These are phyloP conservation scores for Mesocricetus auratus DNA, from an alignment of 2,113 vertebrate species.

Conservation along the genomic window DNA sequence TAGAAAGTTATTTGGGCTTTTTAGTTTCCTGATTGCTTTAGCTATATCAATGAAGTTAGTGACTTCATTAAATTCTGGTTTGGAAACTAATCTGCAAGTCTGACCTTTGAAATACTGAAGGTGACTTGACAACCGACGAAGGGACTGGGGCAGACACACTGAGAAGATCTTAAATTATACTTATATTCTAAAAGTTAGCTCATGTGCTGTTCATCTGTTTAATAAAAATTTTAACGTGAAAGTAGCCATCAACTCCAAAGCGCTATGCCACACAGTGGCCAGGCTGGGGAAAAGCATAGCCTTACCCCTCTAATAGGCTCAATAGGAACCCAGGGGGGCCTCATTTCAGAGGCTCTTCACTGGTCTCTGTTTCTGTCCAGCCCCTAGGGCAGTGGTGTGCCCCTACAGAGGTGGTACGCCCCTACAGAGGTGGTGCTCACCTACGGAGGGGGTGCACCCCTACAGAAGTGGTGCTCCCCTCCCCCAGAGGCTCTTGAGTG, in stretches of 20 bases:
- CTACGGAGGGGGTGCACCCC: no score
- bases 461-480: conserved; percentile 25
- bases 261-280: conserved; percentile 51
- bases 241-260: conserved; percentile 64
- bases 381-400: conserved; percentile 21
- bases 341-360: conserved; percentile 65
- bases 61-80: conserved; percentile 76
- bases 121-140: conserved; percentile 51
- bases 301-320: conserved; percentile 54
- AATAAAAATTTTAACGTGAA: conserved; percentile 72
- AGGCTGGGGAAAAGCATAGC: conserved; percentile 69
- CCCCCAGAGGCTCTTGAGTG: conserved; percentile 57
- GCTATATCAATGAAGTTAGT: conserved; percentile 64
- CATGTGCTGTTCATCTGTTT: conserved; percentile 66
- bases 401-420: no score
- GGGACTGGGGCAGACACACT: conserved; percentile 18
- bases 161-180: conserved; percentile 49
- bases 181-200: conserved; percentile 69
- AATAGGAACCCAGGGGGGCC: conserved; percentile 21
- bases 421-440: background rate
- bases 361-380: conserved; percentile 45
- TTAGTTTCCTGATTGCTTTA: conserved; percentile 65
- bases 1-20: conserved; percentile 63
- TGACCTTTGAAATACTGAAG: conserved; percentile 70
- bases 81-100: conserved; percentile 77